These are phyloP conservation scores for Lordiphosa collinella DNA, from an alignment of 1,140 invertebrate species.

Conservation along the genomic window DNA sequence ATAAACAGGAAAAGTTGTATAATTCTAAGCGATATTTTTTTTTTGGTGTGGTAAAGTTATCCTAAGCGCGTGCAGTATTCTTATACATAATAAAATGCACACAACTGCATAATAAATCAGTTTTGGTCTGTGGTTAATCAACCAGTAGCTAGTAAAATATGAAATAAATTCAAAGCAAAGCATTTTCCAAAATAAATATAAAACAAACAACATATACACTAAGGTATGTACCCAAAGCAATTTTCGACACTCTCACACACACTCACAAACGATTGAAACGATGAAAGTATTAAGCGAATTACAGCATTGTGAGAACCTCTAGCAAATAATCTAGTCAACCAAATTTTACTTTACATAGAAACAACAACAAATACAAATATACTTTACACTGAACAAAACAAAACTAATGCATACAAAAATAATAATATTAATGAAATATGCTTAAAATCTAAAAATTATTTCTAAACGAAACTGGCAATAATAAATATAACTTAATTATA, in stretches of 20 bases:
- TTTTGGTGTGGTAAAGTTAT: too few relatives aligned
- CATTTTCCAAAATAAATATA: constrained; percentile 1
- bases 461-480: constrained; percentile 74
- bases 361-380: constrained; percentile 2
- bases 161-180: constrained; percentile 19
- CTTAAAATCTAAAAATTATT: constrained; percentile 53
- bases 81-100: constrained; percentile 8
- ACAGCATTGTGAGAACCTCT: constrained; percentile 29
- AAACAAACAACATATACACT: not conserved
- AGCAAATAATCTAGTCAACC: constrained; percentile 60
- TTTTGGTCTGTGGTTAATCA: constrained; percentile 50
- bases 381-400: not conserved
- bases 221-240: constrained; percentile 12
- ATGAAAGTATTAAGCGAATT: constrained; percentile 51
- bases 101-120: constrained; percentile 2
- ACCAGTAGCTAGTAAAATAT: constrained; percentile 52
- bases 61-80: not conserved
- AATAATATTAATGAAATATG: constrained; percentile 29
- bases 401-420: constrained; percentile 7
- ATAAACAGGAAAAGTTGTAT: too few relatives aligned
- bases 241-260: not conserved
- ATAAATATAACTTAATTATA: constrained; percentile 53
- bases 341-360: constrained; percentile 64
- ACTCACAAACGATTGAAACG: constrained; percentile 32
- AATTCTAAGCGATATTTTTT: too few relatives aligned